These are phyloP conservation scores for Sipha flava DNA, from an alignment of 1,140 invertebrate genomes.

Conservation along the genomic window DNA sequence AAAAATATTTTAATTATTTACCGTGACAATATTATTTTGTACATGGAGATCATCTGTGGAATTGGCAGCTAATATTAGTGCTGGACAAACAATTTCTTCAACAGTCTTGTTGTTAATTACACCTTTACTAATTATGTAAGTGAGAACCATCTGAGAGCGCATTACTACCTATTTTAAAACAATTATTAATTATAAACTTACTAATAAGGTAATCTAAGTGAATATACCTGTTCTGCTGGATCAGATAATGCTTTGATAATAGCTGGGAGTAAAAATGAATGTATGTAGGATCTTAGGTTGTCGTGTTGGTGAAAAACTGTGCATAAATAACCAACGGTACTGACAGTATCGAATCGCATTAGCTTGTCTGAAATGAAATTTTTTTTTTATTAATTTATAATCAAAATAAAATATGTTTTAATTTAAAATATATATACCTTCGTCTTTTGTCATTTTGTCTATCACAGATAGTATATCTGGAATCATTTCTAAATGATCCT, in stretches of 20 bases:
- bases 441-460: slow-evolving; percentile 28
- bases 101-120: neutral
- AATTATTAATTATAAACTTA: neutral
- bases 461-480: slow-evolving; percentile 26
- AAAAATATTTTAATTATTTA: neutral
- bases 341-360: slow-evolving; percentile 4
- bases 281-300: neutral
- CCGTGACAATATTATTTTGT: slow-evolving; percentile 29
- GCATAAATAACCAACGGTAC: slow-evolving; percentile 28
- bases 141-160: slow-evolving; percentile 20
- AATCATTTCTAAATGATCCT: slow-evolving; percentile 32
- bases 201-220: neutral
- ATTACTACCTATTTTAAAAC: neutral
- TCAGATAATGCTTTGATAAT: slow-evolving; percentile 5
- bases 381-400: neutral
- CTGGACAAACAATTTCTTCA: slow-evolving; percentile 20
- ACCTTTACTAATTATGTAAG: slow-evolving; percentile 25
- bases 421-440: neutral
- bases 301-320: slow-evolving; percentile 19
- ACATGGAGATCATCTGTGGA: slow-evolving; percentile 29
- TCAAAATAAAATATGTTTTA: neutral
- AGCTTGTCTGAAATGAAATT: neutral
- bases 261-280: slow-evolving; percentile 7
- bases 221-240: slow-evolving; percentile 3
- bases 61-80: slow-evolving; percentile 14